phyloP scores from a whole-genome alignment of 30 jellyfish, hydroid and myxozoan genomes.

The Rhopilema esculentum region DNA sequence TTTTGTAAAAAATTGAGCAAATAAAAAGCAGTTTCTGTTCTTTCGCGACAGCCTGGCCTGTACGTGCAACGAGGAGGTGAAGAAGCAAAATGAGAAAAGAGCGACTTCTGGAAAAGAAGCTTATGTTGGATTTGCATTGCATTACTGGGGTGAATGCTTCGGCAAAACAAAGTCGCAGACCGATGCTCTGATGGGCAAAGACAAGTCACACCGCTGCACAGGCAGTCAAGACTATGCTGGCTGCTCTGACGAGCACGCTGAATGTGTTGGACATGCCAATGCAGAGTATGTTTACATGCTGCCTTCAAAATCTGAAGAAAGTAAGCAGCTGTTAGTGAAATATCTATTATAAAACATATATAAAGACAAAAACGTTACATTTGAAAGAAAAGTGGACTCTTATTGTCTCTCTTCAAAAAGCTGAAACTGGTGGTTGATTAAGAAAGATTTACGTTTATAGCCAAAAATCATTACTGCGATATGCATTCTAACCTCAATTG shows the following conservation, averaged over 20 bases:
- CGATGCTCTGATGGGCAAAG: not conserved
- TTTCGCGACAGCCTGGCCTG: constrained; percentile 26
- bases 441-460: no score
- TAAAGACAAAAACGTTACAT: not conserved
- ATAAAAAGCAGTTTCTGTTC: no score
- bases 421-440: no score
- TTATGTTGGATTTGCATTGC: constrained; percentile 59
- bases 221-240: constrained; percentile 5
- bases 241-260: constrained; percentile 2
- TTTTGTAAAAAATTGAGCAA: no score
- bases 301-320: not conserved
- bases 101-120: not conserved
- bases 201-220: constrained; percentile 5
- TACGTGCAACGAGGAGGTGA: constrained; percentile 4
- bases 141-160: constrained; percentile 40
- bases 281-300: constrained; percentile 24
- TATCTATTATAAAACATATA: not conserved
- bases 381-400: not conserved
- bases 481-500: no score
- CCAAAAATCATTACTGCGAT: no score
- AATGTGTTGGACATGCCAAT: constrained; percentile 10
- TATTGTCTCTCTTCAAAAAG: no score
- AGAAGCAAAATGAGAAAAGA: constrained; percentile 1
- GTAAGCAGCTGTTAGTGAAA: no score
- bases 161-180: constrained; percentile 24